Conservation (phyloP, 2,113 vertebrate genomes). For the Phylloscopus trochiloides region DNA sequence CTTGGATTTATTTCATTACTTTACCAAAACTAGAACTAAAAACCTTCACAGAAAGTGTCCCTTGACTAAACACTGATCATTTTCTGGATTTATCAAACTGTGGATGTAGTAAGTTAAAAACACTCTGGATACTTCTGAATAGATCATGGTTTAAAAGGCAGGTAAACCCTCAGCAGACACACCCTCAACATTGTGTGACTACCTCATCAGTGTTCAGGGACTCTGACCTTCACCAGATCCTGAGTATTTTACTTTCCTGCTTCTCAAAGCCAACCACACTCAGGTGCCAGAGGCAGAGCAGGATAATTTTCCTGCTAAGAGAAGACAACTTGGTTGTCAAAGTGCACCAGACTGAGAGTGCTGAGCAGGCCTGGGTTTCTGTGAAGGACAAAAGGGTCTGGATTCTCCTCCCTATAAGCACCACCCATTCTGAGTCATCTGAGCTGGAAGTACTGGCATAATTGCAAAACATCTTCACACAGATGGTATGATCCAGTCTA, state of each 20-base stretch:
- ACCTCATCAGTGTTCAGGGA: neutral
- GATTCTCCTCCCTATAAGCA: neutral
- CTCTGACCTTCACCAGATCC: neutral
- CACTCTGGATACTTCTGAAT: neutral
- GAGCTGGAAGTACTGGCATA: neutral
- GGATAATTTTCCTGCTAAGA: neutral
- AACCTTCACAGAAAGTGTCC: neutral
- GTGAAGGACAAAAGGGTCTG: neutral
- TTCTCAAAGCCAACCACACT: neutral
- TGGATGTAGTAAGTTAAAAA: neutral
- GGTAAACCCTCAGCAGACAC: neutral
- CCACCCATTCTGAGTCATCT: slow-evolving; percentile 44
- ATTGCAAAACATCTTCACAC: slow-evolving; percentile 3
- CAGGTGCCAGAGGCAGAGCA: neutral
- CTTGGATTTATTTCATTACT: neutral
- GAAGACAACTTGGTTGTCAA: neutral
- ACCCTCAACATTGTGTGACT: neutral
- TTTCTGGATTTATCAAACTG: neutral
- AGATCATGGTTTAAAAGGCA: neutral
- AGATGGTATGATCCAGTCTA: neutral
- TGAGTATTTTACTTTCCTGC: neutral
- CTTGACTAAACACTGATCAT: neutral
- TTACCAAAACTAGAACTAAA: neutral
- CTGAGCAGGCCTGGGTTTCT: neutral
- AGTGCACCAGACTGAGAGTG: accelerated